Conservation (phyloP, 2,113 vertebrate species). For the Telmatochromis brichardi region DNA sequence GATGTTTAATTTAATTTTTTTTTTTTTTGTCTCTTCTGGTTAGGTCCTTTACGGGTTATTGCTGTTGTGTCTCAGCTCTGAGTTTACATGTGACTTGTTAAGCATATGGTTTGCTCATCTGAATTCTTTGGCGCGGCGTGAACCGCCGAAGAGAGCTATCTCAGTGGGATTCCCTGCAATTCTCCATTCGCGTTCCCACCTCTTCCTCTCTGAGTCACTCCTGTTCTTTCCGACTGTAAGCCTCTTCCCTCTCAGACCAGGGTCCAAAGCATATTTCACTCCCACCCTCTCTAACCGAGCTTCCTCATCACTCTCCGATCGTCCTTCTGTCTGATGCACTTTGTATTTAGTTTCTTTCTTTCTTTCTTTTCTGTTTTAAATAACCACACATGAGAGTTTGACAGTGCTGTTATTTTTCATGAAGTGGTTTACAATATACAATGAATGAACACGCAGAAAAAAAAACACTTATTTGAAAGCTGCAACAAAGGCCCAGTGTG, state of each 20-base stretch:
- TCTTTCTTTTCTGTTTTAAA: background rate
- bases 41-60: background rate
- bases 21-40: background rate
- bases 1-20: background rate
- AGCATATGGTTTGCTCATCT: conserved; percentile 65
- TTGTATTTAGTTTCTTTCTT: background rate
- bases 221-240: conserved; percentile 59
- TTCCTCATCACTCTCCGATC: background rate
- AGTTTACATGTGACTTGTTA: conserved; percentile 33
- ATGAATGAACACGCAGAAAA: conserved; percentile 22
- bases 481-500: conserved; percentile 6
- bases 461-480: conserved; percentile 4
- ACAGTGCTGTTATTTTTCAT: background rate
- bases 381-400: background rate
- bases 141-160: conserved; percentile 29
- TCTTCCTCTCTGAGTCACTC: conserved; percentile 60
- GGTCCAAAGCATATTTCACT: conserved; percentile 40
- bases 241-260: conserved; percentile 3
- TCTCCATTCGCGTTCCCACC: conserved; percentile 53
- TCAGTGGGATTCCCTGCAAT: conserved; percentile 63
- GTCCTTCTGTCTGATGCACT: background rate
- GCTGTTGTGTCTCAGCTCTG: background rate
- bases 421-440: background rate
- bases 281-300: conserved; percentile 11
- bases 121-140: conserved; percentile 53